A percentile compares a stretch with the other conserved stretches of the same genome.
phyloP scores from a whole-genome alignment of 2,888 invertebrate species.

The Smittia sp. region DNA sequence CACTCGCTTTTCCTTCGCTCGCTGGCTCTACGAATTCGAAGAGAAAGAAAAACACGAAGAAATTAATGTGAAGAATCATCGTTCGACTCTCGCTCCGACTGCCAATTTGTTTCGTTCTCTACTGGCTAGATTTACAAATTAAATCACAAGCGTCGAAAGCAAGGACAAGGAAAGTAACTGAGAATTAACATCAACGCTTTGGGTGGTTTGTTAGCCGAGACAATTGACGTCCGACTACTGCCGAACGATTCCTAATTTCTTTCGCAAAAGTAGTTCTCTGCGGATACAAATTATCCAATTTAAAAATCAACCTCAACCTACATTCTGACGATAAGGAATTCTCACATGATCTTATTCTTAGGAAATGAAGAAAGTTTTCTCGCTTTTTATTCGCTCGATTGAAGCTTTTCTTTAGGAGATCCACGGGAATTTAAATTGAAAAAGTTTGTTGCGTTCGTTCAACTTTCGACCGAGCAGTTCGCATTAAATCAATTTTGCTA shows the following conservation, averaged over 20 bases:
- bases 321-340: neutral
- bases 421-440: conserved; percentile 4
- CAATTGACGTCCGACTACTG: too few species aligned
- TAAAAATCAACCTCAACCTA: neutral
- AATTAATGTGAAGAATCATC: neutral
- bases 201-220: too few species aligned
- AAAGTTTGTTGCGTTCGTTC: conserved; percentile 6
- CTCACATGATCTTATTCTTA: neutral
- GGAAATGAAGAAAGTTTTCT: conserved; percentile 26
- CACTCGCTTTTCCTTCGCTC: neutral
- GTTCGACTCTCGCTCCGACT: neutral
- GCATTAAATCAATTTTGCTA: neutral
- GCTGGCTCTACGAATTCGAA: neutral
- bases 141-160: too few species aligned
- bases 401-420: conserved; percentile 5
- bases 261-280: neutral
- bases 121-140: too few species aligned
- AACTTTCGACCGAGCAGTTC: neutral
- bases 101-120: neutral
- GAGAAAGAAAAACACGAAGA: neutral
- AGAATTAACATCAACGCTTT: too few species aligned
- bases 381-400: conserved; percentile 11
- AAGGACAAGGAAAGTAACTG: too few species aligned
- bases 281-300: conserved; percentile 32
- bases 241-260: neutral